phyloP scores from a whole-genome alignment of 2,888 invertebrate genomes.

The Drosophila mimica region DNA sequence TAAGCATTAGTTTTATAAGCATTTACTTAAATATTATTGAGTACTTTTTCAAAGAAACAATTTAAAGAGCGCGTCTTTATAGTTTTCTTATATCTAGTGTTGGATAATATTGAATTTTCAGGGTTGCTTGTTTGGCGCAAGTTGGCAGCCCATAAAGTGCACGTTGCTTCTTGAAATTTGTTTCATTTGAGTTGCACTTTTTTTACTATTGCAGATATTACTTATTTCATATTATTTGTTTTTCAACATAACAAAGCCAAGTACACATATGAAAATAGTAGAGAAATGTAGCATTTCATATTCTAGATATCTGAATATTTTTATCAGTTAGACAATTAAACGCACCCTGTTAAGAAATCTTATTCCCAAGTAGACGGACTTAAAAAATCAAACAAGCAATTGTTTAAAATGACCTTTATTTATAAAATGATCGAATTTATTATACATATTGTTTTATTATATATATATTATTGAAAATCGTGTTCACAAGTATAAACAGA shows the following conservation, averaged over 20 bases:
- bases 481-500: conserved; percentile 34
- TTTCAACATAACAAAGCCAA: not conserved
- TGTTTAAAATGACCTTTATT: conserved; percentile 51
- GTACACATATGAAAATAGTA: not conserved
- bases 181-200: not conserved
- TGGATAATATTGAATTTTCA: conserved; percentile 15
- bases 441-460: conserved; percentile 27
- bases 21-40: conserved; percentile 3
- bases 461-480: conserved; percentile 28
- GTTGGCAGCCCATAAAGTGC: conserved; percentile 35
- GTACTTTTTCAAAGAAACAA: conserved; percentile 30
- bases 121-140: conserved; percentile 6
- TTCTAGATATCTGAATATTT: not conserved
- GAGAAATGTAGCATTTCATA: not conserved
- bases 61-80: conserved; percentile 59
- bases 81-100: conserved; percentile 22
- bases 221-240: no score
- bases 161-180: conserved; percentile 22
- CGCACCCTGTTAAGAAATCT: not conserved
- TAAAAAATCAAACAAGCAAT: not conserved
- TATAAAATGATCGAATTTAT: conserved; percentile 36
- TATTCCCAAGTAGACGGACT: not conserved
- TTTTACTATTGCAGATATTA: not conserved
- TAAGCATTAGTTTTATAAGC: not conserved
- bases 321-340: not conserved